Evolutionary conservation across 2,797 vertebrate genomes (phyloP).

Genomic region (Scolopax rusticola): DNA sequence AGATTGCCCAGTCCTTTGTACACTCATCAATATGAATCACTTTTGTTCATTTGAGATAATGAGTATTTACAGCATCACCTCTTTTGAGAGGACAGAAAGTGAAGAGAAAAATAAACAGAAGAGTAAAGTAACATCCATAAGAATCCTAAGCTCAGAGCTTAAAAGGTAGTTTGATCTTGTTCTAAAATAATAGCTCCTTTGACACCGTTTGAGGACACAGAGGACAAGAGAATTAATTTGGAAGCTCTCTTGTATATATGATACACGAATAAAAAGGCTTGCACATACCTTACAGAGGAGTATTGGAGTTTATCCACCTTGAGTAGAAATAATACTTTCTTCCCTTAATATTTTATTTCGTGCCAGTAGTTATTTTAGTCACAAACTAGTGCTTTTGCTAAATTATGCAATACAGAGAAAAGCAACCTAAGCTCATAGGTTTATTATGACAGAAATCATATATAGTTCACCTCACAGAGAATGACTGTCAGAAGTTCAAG

Average conservation of each 20-base stretch:
- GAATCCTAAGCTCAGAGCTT: neutral
- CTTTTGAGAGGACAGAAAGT: neutral
- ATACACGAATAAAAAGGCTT: neutral
- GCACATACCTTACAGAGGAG: neutral
- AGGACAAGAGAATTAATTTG: neutral
- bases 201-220: neutral
- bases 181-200: neutral
- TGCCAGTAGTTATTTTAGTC: neutral
- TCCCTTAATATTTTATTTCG: neutral
- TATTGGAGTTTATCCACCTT: neutral
- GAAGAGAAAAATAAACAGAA: neutral
- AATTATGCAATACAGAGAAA: neutral
- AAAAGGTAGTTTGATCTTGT: neutral
- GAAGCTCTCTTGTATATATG: neutral
- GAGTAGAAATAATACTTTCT: neutral
- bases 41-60: neutral
- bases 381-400: neutral
- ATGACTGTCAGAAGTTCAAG: constrained; percentile 16
- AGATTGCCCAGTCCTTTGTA: neutral
- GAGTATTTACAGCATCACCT: neutral
- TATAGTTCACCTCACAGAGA: neutral
- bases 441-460: constrained; percentile 3
- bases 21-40: neutral
- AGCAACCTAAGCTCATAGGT: neutral
- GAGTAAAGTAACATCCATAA: neutral